Evolutionary conservation across 2,113 vertebrate genomes (phyloP).

Genomic region (Mormyrus iriodes): DNA sequence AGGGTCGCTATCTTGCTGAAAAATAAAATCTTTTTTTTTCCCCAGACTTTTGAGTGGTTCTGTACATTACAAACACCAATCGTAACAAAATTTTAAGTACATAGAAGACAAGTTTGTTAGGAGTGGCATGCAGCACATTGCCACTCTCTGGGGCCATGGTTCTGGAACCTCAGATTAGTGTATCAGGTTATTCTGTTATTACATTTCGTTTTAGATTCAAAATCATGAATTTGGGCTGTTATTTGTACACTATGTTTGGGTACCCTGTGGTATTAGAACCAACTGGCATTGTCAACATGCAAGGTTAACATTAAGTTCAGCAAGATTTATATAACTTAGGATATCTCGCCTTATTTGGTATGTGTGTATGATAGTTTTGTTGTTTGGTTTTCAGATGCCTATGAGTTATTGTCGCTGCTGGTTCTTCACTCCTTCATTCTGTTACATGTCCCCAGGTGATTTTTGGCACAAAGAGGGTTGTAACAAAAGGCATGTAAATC

Average conservation of each 20-base stretch:
- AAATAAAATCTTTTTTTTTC: neutral
- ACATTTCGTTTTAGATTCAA: neutral
- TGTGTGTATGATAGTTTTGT: neutral
- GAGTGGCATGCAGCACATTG: neutral
- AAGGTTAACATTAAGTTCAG: neutral
- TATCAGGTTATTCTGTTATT: neutral
- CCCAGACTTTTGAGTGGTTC: neutral
- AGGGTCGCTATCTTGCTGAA: neutral
- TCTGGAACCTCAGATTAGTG: neutral
- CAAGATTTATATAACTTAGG: neutral
- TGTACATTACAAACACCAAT: neutral
- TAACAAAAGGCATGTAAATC: neutral
- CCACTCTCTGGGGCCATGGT: too few relatives aligned
- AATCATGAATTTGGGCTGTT: neutral
- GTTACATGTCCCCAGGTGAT: neutral
- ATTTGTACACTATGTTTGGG: too few relatives aligned
- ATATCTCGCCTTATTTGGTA: neutral
- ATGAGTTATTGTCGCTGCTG: neutral
- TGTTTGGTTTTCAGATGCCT: neutral
- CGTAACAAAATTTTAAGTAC: neutral
- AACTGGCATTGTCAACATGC: neutral
- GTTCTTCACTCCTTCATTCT: neutral
- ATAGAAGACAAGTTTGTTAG: neutral
- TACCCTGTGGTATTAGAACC: neutral
- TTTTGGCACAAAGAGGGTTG: neutral